A percentile compares a stretch with the other conserved stretches of the same genome.
Evolutionary conservation across 2,113 vertebrate species (phyloP).

Genomic region (Larimichthys crocea): DNA sequence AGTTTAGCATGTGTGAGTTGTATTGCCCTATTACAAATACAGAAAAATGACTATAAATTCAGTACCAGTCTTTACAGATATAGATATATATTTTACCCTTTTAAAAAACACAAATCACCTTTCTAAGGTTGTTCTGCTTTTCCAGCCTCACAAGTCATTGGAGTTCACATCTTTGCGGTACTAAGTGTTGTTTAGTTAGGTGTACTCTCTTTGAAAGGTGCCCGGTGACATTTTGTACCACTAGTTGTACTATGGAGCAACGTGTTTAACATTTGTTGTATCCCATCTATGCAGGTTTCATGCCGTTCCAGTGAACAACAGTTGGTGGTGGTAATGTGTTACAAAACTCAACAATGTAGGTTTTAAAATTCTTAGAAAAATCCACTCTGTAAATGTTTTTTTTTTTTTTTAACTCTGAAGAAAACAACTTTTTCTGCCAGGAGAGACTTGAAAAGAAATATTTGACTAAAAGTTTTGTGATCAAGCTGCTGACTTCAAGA

Average conservation of each 20-base stretch:
- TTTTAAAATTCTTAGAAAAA: not conserved
- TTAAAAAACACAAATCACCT: not conserved
- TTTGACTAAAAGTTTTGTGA: constrained; percentile 9
- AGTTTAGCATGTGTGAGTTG: not conserved
- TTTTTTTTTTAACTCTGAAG: not conserved
- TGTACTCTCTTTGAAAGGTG: no score
- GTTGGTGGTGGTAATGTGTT: not conserved
- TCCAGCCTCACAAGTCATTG: not conserved
- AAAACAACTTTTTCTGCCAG: not conserved
- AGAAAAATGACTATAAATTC: no score
- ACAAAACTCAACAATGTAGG: not conserved
- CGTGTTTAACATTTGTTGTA: no score
- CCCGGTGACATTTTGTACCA: not conserved
- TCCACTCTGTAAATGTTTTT: not conserved
- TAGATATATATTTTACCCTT: not conserved
- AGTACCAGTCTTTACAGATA: no score
- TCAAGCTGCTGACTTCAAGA: not conserved
- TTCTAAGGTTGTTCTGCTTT: not conserved
- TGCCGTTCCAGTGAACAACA: not conserved
- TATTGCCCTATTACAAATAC: no score
- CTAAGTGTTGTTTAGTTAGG: not conserved
- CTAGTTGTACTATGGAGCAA: not conserved
- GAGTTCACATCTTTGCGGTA: not conserved
- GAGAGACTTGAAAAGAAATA: not conserved
- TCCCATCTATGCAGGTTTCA: no score